These are phyloP conservation scores for Corticium candelabrum DNA, from an alignment of 37 sponge, comb jelly and placozoan genomes.

Conservation along the genomic window DNA sequence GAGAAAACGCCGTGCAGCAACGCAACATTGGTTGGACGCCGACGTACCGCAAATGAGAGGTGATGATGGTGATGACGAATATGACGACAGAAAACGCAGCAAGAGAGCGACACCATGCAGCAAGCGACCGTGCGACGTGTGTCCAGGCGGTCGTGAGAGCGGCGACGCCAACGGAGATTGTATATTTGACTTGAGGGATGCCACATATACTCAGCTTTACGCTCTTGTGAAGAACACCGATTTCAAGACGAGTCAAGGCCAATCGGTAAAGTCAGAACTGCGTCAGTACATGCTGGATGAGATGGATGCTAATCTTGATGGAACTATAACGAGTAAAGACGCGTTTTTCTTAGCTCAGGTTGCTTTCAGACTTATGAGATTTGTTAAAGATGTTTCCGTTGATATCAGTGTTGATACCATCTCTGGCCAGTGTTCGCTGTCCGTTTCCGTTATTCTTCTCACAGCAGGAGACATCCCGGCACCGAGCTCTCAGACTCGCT, in stretches of 20 bases:
- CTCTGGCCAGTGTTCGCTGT: slow-evolving; percentile 19
- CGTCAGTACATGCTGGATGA: neutral
- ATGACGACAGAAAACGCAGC: neutral
- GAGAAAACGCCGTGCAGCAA: neutral
- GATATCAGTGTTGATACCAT: slow-evolving; percentile 1
- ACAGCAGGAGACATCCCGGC: slow-evolving; percentile 12
- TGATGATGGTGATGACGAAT: neutral
- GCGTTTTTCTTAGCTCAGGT: neutral
- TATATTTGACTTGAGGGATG: slow-evolving; percentile 48
- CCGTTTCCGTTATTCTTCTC: slow-evolving; percentile 20
- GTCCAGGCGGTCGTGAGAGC: slow-evolving; percentile 9
- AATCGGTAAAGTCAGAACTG: neutral
- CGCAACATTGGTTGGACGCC: too few relatives aligned
- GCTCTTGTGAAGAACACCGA: slow-evolving; percentile 18
- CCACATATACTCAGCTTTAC: slow-evolving; percentile 30
- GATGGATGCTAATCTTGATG: neutral
- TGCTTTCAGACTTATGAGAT: slow-evolving; percentile 26
- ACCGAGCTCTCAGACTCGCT: neutral
- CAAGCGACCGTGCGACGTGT: slow-evolving; percentile 19
- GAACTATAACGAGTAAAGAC: neutral
- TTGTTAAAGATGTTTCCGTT: slow-evolving; percentile 3
- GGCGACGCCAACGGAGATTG: slow-evolving; percentile 69
- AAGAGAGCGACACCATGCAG: slow-evolving; percentile 1
- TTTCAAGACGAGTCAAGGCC: slow-evolving; percentile 20
- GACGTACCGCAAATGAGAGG: too few relatives aligned